Base-by-base conservation (phyloP, 2,797 vertebrate genomes). In the Phrynocephalus forsythii region DNA sequence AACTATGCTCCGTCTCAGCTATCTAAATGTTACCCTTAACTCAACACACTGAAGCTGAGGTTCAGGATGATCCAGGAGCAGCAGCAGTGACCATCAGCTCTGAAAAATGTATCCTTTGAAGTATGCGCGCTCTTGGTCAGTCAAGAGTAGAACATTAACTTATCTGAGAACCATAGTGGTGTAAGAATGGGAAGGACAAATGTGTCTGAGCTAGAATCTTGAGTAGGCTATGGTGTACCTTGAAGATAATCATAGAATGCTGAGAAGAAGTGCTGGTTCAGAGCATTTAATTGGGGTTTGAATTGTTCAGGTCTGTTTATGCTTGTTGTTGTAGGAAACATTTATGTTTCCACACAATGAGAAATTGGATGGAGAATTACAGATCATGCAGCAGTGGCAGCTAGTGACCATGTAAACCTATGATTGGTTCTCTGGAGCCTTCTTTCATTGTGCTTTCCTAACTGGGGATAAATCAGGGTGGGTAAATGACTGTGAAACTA, bases 91-190 rank as follows among this genome's bases (percentile, higher is more conserved):
- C 94, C 60, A 82, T 94, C 67, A 95, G 92, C 90, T 95, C 94
- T 73, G 98, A 98, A 0, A 99, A 97, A 95, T 98, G 99, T 99
- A 99, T 99, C 99, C 98, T 99, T 98, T 94, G 91, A 68, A 79
- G 63, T 26, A 38, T 50, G 38, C 50, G 26, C 28, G 24, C 13
- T 18, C 11, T 28, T 71, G 33, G 6, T n/a, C 44, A 66, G 44
- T 71, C 18, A 66, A 13, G 24, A 33, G 26, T 79, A 33, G 69
- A 44, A 72, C 26, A 8, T 71, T 71, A 50, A 28, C 66, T 86
- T 60, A 8, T 28, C 56, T 69, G 44, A 85, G 73, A 85, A 18
- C 16, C 30, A 33, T 52, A 66, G 3, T 48, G 18, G 38, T 22
- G 20, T 75, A 38, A 38, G 67, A 30, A 33, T 68, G 48, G 28